Evolutionary conservation across 2,113 vertebrate species (phyloP).

Genomic region (Shinisaurus crocodilurus): DNA sequence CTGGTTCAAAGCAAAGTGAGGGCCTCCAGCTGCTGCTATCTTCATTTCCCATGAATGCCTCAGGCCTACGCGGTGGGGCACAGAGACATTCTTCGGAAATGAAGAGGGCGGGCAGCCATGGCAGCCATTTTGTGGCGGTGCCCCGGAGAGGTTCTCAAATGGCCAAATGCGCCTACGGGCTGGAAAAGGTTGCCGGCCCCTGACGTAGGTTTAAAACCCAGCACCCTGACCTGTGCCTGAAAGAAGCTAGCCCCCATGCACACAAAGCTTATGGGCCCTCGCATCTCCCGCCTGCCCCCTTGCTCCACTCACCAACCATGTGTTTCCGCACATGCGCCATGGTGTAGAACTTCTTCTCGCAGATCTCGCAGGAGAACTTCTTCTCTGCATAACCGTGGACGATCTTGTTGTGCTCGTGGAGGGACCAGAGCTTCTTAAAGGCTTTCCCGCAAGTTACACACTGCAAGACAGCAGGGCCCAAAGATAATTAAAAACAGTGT

Average conservation of each 20-base stretch:
- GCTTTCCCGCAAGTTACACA: constrained; percentile 93
- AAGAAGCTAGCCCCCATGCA: neutral
- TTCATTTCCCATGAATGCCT: too few species aligned
- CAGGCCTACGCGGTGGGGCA: too few species aligned
- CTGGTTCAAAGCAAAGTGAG: too few species aligned
- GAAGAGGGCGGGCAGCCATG: too few species aligned
- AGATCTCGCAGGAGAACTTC: constrained; percentile 96
- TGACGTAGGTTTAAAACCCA: neutral
- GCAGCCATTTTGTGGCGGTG: too few species aligned
- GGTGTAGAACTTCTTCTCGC: constrained; percentile 97
- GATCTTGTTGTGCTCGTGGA: constrained; percentile 95
- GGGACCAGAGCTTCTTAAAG: constrained; percentile 96
- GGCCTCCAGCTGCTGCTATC: too few species aligned
- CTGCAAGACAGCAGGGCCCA: constrained; percentile 67
- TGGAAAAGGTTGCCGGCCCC: neutral
- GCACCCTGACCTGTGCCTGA: neutral
- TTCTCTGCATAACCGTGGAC: constrained; percentile 94
- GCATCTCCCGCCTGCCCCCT: too few species aligned
- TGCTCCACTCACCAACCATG: constrained; percentile 92
- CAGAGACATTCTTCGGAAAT: too few species aligned
- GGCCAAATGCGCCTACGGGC: neutral
- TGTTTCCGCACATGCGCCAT: constrained; percentile 98
- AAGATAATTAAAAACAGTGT: neutral
- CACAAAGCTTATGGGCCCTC: neutral
- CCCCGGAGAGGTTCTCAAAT: too few species aligned